A percentile compares a stretch with the other conserved stretches of the same genome.
phyloP scores from a whole-genome alignment of 2,113 vertebrate genomes.

The Desmodus rotundus region DNA sequence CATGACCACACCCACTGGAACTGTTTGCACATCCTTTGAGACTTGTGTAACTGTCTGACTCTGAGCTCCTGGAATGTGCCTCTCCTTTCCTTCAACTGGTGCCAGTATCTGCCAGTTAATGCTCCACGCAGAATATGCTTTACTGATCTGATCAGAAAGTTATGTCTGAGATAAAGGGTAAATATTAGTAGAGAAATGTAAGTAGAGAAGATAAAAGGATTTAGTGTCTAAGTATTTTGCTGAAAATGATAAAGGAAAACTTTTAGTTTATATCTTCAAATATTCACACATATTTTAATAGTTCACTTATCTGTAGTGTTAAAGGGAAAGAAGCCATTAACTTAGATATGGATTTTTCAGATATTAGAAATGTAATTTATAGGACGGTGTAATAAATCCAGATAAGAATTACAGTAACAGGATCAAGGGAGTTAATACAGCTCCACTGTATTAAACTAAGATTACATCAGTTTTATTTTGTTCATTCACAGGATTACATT shows the following conservation, averaged over 20 bases:
- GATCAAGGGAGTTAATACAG: neutral
- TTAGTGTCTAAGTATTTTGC: slow-evolving; percentile 2
- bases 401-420: neutral
- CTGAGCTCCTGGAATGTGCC: neutral
- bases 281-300: slow-evolving; percentile 41
- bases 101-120: neutral
- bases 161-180: neutral
- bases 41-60: neutral
- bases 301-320: neutral
- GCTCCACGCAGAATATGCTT: neutral
- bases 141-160: slow-evolving; percentile 13
- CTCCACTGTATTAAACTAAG: neutral
- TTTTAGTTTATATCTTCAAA: slow-evolving; percentile 45
- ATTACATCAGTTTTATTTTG: slow-evolving; percentile 29
- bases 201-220: neutral
- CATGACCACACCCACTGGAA: neutral
- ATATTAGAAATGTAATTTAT: slow-evolving; percentile 37
- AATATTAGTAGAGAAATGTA: neutral
- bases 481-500: slow-evolving; percentile 22
- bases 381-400: neutral
- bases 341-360: neutral
- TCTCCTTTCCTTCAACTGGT: neutral
- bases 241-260: slow-evolving; percentile 10
- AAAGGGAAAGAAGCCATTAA: slow-evolving; percentile 28
- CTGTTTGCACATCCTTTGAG: neutral